Evolutionary conservation across 2,888 invertebrate species (phyloP).

Genomic region (Marasmarcha lunaedactyla): DNA sequence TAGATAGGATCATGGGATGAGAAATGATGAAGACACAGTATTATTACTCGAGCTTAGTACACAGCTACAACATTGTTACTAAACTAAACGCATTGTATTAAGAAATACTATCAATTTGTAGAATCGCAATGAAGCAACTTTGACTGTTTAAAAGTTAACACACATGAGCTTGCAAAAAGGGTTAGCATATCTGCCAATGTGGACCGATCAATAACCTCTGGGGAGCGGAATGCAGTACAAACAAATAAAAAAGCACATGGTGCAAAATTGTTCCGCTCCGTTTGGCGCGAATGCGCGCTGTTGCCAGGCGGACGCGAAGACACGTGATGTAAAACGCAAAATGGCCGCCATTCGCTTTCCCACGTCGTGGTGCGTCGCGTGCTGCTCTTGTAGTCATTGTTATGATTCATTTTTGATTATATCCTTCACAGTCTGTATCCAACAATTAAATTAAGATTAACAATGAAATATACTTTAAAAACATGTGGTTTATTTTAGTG

Average conservation of each 20-base stretch:
- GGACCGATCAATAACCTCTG: slow-evolving; percentile 36
- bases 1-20: too few relatives aligned
- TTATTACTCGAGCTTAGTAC: too few relatives aligned
- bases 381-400: slow-evolving; percentile 41
- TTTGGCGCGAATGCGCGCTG: slow-evolving; percentile 48
- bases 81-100: too few relatives aligned
- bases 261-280: slow-evolving; percentile 57
- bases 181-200: background rate
- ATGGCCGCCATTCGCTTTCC: slow-evolving; percentile 61
- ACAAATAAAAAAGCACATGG: slow-evolving; percentile 64
- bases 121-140: too few relatives aligned
- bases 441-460: too few relatives aligned
- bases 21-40: too few relatives aligned
- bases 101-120: too few relatives aligned
- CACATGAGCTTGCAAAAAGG: background rate
- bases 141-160: too few relatives aligned
- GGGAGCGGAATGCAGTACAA: slow-evolving; percentile 49
- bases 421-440: too few relatives aligned
- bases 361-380: slow-evolving; percentile 50
- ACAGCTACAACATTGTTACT: too few relatives aligned
- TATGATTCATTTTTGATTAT: slow-evolving; percentile 51
- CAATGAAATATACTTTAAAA: too few relatives aligned
- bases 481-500: too few relatives aligned
- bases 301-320: slow-evolving; percentile 60
- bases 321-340: slow-evolving; percentile 52